phyloP scores from a whole-genome alignment of 2,113 vertebrate genomes.

The Vireo altiloquus region DNA sequence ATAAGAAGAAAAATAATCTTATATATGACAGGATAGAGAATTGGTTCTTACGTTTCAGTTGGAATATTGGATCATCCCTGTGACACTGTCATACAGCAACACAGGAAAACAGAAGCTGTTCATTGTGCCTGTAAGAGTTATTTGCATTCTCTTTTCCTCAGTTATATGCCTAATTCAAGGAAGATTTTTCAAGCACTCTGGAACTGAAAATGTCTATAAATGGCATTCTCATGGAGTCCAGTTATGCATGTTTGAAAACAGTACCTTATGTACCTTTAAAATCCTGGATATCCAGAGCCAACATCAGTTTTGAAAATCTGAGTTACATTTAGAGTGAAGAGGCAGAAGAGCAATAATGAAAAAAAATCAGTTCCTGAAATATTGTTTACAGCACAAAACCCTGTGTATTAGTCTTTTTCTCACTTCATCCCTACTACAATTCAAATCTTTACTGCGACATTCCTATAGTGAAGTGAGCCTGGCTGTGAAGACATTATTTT shows the following conservation, averaged over 20 bases:
- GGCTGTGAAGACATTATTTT: not conserved
- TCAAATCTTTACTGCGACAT: not conserved
- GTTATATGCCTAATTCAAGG: not conserved
- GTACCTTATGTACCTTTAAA: not conserved
- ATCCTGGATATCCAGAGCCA: not conserved
- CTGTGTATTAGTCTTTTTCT: not conserved
- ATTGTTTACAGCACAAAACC: not conserved
- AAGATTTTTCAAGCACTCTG: not conserved
- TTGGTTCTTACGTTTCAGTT: not conserved
- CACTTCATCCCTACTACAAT: not conserved
- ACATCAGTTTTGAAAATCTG: not conserved
- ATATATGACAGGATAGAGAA: not conserved
- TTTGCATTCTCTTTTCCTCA: not conserved
- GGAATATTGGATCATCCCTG: not conserved
- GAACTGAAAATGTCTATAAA: not conserved
- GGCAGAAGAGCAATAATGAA: not conserved
- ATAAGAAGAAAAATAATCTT: slow-evolving; percentile 14
- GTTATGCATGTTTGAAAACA: not conserved
- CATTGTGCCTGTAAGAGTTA: not conserved
- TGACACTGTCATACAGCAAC: not conserved
- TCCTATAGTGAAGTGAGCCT: not conserved
- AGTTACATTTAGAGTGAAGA: not conserved
- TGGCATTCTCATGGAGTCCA: not conserved
- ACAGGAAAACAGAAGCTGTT: not conserved
- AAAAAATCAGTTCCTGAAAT: not conserved